Conservation (phyloP, 64 coral and sea anemone genomes). For the Orbicella faveolata region DNA sequence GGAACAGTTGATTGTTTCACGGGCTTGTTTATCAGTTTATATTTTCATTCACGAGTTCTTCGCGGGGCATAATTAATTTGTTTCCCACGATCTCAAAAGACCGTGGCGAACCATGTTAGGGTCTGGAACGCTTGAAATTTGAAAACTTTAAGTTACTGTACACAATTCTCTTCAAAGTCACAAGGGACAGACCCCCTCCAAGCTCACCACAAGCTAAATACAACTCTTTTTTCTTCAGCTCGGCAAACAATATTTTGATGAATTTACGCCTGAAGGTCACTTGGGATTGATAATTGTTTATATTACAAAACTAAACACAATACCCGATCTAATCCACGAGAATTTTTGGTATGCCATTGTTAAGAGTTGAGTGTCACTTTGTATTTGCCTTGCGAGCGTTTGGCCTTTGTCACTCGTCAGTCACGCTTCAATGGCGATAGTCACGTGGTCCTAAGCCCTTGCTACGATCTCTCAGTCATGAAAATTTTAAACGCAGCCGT, state of each 20-base stretch:
- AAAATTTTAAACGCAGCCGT: constrained; percentile 8
- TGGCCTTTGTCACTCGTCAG: neutral
- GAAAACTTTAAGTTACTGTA: neutral
- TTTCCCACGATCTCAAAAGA: neutral
- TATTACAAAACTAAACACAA: constrained; percentile 28
- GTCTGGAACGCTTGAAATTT: neutral
- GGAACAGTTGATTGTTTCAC: neutral
- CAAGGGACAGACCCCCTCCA: constrained; percentile 29
- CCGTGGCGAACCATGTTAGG: neutral
- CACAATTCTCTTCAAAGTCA: neutral
- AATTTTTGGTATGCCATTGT: constrained; percentile 25
- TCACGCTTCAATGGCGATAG: neutral
- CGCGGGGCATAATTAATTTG: neutral
- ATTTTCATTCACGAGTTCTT: too few species aligned
- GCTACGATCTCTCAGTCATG: neutral
- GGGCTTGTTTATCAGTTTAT: neutral
- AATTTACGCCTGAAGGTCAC: constrained; percentile 21
- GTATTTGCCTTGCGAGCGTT: neutral
- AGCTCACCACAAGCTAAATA: constrained; percentile 18
- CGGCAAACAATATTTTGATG: constrained; percentile 10
- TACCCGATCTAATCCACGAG: neutral
- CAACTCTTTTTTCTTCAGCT: neutral
- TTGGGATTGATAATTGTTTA: constrained; percentile 24
- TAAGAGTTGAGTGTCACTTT: neutral
- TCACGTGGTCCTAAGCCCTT: neutral